Evolutionary conservation across 2,888 invertebrate species (phyloP).

Genomic region (Drosophila tripunctata): DNA sequence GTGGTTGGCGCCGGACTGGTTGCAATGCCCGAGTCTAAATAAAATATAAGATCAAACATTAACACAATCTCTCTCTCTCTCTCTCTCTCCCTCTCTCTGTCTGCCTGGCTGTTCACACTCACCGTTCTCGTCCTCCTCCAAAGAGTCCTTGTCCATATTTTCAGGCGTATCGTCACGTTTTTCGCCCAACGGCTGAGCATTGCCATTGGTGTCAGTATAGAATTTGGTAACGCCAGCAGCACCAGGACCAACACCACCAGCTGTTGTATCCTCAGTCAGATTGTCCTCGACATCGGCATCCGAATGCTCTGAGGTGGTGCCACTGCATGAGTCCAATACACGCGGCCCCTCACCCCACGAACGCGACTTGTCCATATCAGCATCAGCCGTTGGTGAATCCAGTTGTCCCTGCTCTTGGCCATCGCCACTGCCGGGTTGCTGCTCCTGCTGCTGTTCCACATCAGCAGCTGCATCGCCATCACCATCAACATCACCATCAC

Average conservation of each 20-base stretch:
- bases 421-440: constrained; percentile 21
- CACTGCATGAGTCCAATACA: constrained; percentile 48
- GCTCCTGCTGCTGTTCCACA: constrained; percentile 5
- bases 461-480: constrained; percentile 20
- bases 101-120: too few species aligned
- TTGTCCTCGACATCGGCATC: constrained; percentile 94
- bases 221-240: constrained; percentile 44
- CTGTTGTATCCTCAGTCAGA: constrained; percentile 85
- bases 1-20: constrained; percentile 82
- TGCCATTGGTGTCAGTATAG: constrained; percentile 82
- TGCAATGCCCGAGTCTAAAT: constrained; percentile 83
- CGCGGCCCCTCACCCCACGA: constrained; percentile 43
- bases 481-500: constrained; percentile 15
- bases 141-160: constrained; percentile 86
- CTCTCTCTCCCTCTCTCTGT: not conserved
- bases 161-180: constrained; percentile 87
- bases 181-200: constrained; percentile 82
- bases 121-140: constrained; percentile 85
- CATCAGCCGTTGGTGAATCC: constrained; percentile 1
- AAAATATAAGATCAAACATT: too few species aligned
- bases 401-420: constrained; percentile 25
- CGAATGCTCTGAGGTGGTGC: constrained; percentile 87
- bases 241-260: constrained; percentile 75
- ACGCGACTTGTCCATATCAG: constrained; percentile 19
- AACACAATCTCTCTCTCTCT: too few species aligned